Percentiles rank a stretch among this genome's conserved stretches.
Evolutionary conservation across 2,113 vertebrate genomes (phyloP).

Genomic region (Platichthys flesus): DNA sequence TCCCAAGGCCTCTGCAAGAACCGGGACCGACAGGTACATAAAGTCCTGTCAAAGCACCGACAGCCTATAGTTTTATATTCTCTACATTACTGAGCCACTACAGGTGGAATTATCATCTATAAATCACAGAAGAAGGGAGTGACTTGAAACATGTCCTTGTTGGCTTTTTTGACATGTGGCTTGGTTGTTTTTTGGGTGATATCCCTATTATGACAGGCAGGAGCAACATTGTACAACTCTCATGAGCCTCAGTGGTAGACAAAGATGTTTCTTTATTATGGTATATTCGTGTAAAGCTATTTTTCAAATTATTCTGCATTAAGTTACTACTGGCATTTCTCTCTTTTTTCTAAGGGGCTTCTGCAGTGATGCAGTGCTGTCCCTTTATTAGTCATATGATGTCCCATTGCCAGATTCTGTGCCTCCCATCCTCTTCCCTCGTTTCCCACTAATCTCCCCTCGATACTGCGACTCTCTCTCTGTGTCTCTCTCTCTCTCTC

Average conservation of each 20-base stretch:
- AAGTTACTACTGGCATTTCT: too few relatives aligned
- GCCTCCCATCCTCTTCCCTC: constrained; percentile 33
- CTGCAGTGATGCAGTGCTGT: background rate
- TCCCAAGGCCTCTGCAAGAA: background rate
- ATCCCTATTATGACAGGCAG: too few relatives aligned
- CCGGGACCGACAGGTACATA: background rate
- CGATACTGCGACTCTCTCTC: constrained; percentile 35
- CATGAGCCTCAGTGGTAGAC: too few relatives aligned
- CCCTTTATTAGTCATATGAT: constrained; percentile 67
- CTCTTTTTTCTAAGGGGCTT: too few relatives aligned
- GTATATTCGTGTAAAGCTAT: too few relatives aligned
- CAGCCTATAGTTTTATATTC: background rate
- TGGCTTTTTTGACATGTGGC: background rate
- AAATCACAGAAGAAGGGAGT: background rate
- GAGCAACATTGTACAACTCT: too few relatives aligned
- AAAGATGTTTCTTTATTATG: too few relatives aligned
- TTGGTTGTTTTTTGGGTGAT: constrained; percentile 1
- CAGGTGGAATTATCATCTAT: constrained; percentile 8
- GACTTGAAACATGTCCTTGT: background rate
- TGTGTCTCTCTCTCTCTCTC: constrained; percentile 26
- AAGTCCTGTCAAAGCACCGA: background rate
- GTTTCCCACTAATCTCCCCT: constrained; percentile 48
- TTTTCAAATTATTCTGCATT: too few relatives aligned
- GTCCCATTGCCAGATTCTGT: constrained; percentile 53
- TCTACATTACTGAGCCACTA: constrained; percentile 2